These are phyloP conservation scores for Suncus etruscus DNA, from an alignment of 2,113 vertebrate species.

Conservation along the genomic window DNA sequence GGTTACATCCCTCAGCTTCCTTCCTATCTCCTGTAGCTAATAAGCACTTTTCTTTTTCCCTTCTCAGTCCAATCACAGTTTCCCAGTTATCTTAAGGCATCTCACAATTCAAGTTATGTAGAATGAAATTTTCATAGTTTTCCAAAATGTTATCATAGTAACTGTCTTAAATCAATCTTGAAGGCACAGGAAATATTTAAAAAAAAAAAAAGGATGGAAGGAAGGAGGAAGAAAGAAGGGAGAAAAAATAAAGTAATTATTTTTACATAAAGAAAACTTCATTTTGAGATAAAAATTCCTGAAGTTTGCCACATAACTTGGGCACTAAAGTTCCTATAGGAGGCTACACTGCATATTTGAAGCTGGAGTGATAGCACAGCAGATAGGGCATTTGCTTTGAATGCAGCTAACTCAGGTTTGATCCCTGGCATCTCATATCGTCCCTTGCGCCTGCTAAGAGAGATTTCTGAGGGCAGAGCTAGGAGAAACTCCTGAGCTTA, in stretches of 20 bases:
- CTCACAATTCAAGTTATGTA: slow-evolving; percentile 36
- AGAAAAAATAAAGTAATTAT: not conserved
- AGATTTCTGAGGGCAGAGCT: no score
- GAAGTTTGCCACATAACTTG: not conserved
- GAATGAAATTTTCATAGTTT: slow-evolving; percentile 18
- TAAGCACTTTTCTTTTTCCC: not conserved
- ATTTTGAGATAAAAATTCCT: slow-evolving; percentile 29
- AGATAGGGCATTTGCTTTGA: no score
- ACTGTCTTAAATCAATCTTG: slow-evolving; percentile 12
- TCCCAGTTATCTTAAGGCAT: not conserved
- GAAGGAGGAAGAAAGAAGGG: not conserved
- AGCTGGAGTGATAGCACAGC: no score
- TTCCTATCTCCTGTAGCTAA: not conserved
- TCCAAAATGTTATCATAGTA: slow-evolving; percentile 7
- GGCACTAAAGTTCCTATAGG: slow-evolving; percentile 23
- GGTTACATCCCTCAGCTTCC: slow-evolving; percentile 17
- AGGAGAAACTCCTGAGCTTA: no score
- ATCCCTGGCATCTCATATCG: no score
- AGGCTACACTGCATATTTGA: not conserved
- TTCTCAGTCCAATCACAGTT: not conserved
- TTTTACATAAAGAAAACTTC: not conserved
- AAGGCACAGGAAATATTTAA: not conserved
- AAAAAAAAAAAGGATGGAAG: no score
- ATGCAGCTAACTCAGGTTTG: no score
- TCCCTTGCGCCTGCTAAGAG: no score